Base-by-base conservation (phyloP, 2,888 invertebrate genomes). In the Baronia brevicornis region DNA sequence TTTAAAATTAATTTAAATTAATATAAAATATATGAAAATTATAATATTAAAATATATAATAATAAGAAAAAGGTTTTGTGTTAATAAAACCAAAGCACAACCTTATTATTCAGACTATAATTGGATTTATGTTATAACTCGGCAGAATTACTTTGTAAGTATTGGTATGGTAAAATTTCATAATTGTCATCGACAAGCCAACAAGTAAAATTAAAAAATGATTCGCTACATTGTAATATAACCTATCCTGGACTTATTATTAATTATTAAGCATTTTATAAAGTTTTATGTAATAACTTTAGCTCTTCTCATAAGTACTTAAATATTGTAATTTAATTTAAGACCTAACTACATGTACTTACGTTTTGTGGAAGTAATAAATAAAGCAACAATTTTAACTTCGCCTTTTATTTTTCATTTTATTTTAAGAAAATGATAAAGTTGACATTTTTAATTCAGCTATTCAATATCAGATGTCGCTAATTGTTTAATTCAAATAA, bases 341-440 rank as follows among this genome's bases (percentile, higher is more conserved):
- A 69, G 66, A 64, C 54, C 66, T 62, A 60, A 71, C 65, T 74
- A 75, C 69, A 52, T 55, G 54, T 77, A 72, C 50, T 48, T 50
- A 45, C 35, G 33, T 41, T 48, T 44, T 42, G 38, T 54, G 56
- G 52, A 53, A 58, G 59, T 66, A 63, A 67, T 74, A 65, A 77
- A 75, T 73, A 73, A 73, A 75, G 51, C 55, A 61, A 63, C 60
- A 62, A 60, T 63, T 65, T 62, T 56, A 57, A 31, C n/a, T n/a
- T n/a, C n/a, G 13, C 43, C 40, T 18, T 24, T 27, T 12, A 34
- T 36, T 41, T 48, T 50, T 34, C 18, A 37, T 50, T 33, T 17
- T 21, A 3, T 12, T n/a, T n/a, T n/a, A n/a, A n/a, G n/a, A n/a
- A n/a, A n/a, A n/a, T n/a, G n/a, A n/a, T n/a, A n/a, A n/a, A n/a